A percentile compares a stretch with the other conserved stretches of the same genome.
Evolutionary conservation across 2,888 invertebrate genomes (phyloP).

Genomic region (Strigamia crassipes): DNA sequence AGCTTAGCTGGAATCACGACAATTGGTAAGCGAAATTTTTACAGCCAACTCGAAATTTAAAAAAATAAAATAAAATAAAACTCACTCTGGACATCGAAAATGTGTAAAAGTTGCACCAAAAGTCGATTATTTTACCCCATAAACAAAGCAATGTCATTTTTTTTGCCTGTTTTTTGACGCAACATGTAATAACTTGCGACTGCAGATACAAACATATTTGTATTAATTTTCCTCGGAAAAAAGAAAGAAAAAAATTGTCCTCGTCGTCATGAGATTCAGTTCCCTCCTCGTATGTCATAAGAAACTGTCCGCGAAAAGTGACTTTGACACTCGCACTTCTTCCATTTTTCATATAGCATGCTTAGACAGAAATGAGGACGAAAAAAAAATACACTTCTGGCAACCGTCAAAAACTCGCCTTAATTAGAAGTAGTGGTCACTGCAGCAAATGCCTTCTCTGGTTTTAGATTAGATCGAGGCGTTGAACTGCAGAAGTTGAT

Average conservation of each 20-base stretch:
- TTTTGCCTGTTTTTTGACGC: too few species aligned
- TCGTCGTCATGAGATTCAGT: background rate
- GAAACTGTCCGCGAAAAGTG: background rate
- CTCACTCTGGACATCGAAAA: background rate
- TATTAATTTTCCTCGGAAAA: background rate
- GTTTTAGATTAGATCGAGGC: background rate
- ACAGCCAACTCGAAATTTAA: too few species aligned
- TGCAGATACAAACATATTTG: background rate
- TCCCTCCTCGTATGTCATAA: background rate
- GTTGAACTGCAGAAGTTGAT: background rate
- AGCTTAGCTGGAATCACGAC: too few species aligned
- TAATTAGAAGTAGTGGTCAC: slow-evolving; percentile 32
- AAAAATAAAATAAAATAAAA: too few species aligned
- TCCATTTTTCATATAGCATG: background rate
- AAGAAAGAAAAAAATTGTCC: background rate
- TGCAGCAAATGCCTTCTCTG: background rate
- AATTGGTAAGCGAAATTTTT: too few species aligned
- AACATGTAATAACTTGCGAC: background rate
- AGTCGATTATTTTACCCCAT: too few species aligned
- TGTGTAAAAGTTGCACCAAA: too few species aligned
- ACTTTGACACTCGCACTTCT: slow-evolving; percentile 19
- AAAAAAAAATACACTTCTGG: background rate
- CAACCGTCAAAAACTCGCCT: slow-evolving; percentile 12
- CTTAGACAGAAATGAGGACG: background rate
- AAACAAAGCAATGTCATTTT: too few species aligned